Percentiles rank a stretch among this genome's conserved stretches.
These are phyloP conservation scores for Sciurus vulgaris DNA, from an alignment of 2,797 vertebrate species.

Conservation along the genomic window DNA sequence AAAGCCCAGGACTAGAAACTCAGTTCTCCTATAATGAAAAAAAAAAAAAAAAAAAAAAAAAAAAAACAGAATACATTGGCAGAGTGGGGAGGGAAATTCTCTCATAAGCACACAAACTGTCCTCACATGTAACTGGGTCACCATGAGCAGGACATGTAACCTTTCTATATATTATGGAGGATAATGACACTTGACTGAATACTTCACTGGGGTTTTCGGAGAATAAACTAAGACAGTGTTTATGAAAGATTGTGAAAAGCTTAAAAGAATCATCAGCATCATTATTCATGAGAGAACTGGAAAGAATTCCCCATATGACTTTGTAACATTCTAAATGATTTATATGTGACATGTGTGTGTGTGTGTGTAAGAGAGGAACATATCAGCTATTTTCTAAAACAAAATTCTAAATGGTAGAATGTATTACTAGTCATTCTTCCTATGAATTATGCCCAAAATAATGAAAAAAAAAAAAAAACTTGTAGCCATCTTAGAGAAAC, in stretches of 20 bases:
- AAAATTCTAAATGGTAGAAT: background rate
- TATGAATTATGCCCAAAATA: background rate
- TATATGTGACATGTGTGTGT: background rate
- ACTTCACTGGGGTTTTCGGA: background rate
- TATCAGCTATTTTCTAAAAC: conserved; percentile 6
- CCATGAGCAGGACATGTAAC: background rate
- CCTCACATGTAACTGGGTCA: background rate
- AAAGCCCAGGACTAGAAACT: background rate
- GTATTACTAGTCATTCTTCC: background rate
- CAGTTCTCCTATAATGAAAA: conserved; percentile 1
- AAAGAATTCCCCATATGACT: background rate
- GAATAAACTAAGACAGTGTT: background rate
- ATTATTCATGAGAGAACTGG: background rate
- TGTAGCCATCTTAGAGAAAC: background rate
- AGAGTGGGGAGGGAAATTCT: background rate
- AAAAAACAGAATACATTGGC: too few species aligned
- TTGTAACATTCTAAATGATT: background rate
- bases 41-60: background rate
- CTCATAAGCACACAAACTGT: background rate
- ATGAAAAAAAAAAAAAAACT: background rate
- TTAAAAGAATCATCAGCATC: background rate
- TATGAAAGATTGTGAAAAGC: background rate
- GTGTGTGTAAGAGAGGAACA: background rate
- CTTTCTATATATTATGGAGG: background rate
- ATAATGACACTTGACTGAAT: background rate